Percentiles rank a stretch among this genome's conserved stretches.
Conservation (phyloP, 2,888 invertebrate genomes). For the Morpho helenor region DNA sequence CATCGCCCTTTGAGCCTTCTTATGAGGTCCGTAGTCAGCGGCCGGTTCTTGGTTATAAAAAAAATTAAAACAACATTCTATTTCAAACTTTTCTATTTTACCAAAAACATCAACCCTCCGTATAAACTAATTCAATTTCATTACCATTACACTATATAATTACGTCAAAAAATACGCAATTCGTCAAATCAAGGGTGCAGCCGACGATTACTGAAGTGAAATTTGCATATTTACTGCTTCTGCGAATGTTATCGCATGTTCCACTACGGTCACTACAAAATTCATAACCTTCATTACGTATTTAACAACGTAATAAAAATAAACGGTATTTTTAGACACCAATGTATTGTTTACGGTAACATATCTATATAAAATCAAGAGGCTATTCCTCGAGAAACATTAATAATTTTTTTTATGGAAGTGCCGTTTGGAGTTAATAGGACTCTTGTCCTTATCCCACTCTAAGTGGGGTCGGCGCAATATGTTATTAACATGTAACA, state of each 20-base stretch:
- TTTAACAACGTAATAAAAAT: neutral
- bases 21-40: no score
- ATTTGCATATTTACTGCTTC: constrained; percentile 20
- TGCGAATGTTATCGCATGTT: constrained; percentile 9
- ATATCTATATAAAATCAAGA: neutral
- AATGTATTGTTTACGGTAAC: no score
- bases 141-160: constrained; percentile 13
- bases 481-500: no score
- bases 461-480: no score
- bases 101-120: neutral
- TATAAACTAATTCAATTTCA: constrained; percentile 6
- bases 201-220: constrained; percentile 9
- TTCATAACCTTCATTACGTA: neutral
- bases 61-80: no score
- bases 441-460: no score
- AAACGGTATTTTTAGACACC: no score
- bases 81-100: no score
- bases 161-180: constrained; percentile 19
- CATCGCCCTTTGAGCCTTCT: no score
- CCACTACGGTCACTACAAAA: neutral
- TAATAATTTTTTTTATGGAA: no score
- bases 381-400: neutral
- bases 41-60: no score
- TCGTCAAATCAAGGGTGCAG: constrained; percentile 20
- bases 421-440: no score